Evolutionary conservation across 2,113 vertebrate species (phyloP).

Genomic region (Ramphastos sulfuratus): DNA sequence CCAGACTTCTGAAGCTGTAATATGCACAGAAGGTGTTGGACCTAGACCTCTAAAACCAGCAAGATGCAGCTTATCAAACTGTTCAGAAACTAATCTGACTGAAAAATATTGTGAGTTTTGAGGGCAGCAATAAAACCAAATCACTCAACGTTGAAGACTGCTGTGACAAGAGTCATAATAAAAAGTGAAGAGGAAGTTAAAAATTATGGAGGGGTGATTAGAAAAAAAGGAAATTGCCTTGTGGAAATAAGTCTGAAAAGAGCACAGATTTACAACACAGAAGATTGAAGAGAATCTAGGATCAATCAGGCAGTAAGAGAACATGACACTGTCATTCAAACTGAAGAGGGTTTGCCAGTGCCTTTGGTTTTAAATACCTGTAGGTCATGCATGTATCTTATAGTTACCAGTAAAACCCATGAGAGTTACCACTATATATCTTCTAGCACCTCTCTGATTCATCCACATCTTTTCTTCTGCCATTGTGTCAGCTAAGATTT

Average conservation of each 20-base stretch:
- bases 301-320: not conserved
- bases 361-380: not conserved
- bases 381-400: not conserved
- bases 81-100: not conserved
- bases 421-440: not conserved
- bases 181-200: not conserved
- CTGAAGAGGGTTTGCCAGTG: not conserved
- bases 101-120: not conserved
- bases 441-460: not conserved
- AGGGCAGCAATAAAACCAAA: conserved; percentile 22
- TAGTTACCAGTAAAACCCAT: not conserved
- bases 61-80: not conserved
- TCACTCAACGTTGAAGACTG: not conserved
- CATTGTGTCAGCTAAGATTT: not conserved
- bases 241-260: conserved; percentile 25
- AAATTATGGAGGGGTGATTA: not conserved
- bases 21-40: not conserved
- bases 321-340: not conserved
- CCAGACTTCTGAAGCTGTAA: not conserved
- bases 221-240: conserved; percentile 39
- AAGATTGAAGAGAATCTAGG: not conserved
- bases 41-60: not conserved
- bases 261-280: not conserved
- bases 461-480: not conserved
- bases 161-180: not conserved